phyloP scores from a whole-genome alignment of 2,888 invertebrate genomes.

The Melanostoma mellinum region DNA sequence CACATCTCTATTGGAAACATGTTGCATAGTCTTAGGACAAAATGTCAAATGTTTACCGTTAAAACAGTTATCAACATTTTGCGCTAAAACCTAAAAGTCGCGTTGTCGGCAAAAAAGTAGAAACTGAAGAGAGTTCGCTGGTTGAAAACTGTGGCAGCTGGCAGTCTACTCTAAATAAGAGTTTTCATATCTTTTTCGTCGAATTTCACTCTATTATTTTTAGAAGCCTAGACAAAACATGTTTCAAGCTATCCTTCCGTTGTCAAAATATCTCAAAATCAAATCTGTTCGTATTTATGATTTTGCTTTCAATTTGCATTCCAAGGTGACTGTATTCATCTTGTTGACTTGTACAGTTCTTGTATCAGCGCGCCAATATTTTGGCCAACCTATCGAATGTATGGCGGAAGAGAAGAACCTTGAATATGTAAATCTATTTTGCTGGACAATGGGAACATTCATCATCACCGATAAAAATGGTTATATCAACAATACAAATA shows the following conservation, averaged over 20 bases:
- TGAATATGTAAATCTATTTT: conserved; percentile 88
- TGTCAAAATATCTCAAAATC: conserved; percentile 84
- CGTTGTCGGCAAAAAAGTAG: too few species aligned
- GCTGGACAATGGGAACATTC: conserved; percentile 91
- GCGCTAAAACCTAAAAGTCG: neutral
- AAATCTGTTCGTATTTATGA: conserved; percentile 89
- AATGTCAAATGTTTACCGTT: conserved; percentile 20
- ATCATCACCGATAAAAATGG: conserved; percentile 82
- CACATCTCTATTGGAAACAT: neutral
- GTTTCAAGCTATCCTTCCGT: conserved; percentile 86
- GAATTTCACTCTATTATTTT: neutral
- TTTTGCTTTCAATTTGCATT: conserved; percentile 89
- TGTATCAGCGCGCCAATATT: conserved; percentile 91
- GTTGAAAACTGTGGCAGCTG: too few species aligned
- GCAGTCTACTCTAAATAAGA: too few species aligned
- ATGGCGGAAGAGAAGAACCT: conserved; percentile 83
- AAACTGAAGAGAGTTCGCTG: too few species aligned
- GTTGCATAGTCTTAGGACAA: neutral
- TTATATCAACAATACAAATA: conserved; percentile 77
- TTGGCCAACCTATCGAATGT: conserved; percentile 93
- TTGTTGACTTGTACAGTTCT: conserved; percentile 88
- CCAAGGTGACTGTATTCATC: conserved; percentile 87
- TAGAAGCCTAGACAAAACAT: conserved; percentile 80
- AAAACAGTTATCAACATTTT: conserved; percentile 5
- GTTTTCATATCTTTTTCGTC: too few species aligned